Conservation (phyloP, 1,140 invertebrate genomes). For the Drosophila parabipectinata region DNA sequence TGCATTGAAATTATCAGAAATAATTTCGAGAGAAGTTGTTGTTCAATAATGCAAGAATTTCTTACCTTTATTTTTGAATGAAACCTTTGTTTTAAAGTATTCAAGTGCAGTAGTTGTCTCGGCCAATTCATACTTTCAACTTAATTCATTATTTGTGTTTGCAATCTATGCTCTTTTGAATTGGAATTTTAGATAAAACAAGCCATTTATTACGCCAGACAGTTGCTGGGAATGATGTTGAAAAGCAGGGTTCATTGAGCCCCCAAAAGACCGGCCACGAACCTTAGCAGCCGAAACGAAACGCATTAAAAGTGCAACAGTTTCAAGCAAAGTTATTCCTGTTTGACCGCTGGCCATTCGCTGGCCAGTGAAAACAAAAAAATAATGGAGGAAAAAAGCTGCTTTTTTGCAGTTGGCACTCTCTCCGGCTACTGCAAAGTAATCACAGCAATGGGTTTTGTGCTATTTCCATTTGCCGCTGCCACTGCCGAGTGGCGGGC, state of each 20-base stretch:
- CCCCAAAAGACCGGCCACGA: constrained; percentile 27
- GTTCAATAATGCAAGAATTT: too few relatives aligned
- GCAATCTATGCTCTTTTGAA: too few relatives aligned
- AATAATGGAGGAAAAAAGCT: constrained; percentile 15
- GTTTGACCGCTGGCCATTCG: constrained; percentile 45
- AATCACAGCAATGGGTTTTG: constrained; percentile 76
- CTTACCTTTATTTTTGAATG: neutral
- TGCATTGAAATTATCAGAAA: constrained; percentile 16
- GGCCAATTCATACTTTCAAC: too few relatives aligned
- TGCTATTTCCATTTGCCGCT: constrained; percentile 69
- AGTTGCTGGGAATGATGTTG: neutral
- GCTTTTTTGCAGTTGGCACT: constrained; percentile 19
- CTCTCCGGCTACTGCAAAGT: constrained; percentile 47
- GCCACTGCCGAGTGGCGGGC: constrained; percentile 9
- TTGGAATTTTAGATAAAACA: too few relatives aligned
- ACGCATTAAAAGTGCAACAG: constrained; percentile 77
- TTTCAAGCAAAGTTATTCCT: constrained; percentile 55
- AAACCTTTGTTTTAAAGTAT: neutral
- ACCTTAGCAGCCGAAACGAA: constrained; percentile 68
- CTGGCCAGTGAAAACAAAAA: constrained; percentile 12
- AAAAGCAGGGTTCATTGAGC: constrained; percentile 34
- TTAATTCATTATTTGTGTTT: too few relatives aligned
- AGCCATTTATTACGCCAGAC: too few relatives aligned
- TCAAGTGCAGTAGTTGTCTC: neutral
- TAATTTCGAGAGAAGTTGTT: neutral